Base-by-base conservation (phyloP, 2,113 vertebrate species). In the Genyomyrus donnyi region DNA sequence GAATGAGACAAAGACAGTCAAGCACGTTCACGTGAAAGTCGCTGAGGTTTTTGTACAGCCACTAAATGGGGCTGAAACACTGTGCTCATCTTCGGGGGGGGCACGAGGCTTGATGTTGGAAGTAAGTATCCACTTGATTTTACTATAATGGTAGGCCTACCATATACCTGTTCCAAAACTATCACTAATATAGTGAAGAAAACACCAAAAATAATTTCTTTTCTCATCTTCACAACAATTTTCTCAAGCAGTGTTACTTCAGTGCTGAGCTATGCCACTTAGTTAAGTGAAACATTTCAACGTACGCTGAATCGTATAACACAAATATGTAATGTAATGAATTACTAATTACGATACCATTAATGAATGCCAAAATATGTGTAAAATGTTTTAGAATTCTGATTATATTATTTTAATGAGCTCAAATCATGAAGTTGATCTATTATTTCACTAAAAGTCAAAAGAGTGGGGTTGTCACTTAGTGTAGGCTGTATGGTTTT, bases 91-190 rank as follows among this genome's bases (percentile, higher is more conserved):
- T 89, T 89, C 46, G 88, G 88, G 3, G 74, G 88, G 0, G 88
- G 74, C 50, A 89, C 66, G 49, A 89, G 3, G n/a, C 31, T 89
- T 42, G 88, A 89, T 0, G 31, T 89, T 84, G 88, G 88, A 89
- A 58, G 88, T 89, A 89, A 89, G 88, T 89, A 52, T 70, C 35
- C 70, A 13, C 88, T 89, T 89, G 46, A 39, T 83, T 52, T 83
- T 31, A 10, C 87, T 0, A 0, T 77, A 39, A 39, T 77, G 1
- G 2, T 77, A 39, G n/a, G n/a, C n/a, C n/a, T n/a, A n/a, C 70
- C 4, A 42, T 45, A 5, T 45, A 5, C 0, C 42, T 45, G 42
- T 45, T 45, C 48, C 10, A 62, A 11, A 62, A 21, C 48, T 49
- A 49, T 62, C 24, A 15, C 58, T 62, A 62, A 62, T 6, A 62